A percentile compares a stretch with the other conserved stretches of the same genome.
Evolutionary conservation across 2,888 invertebrate species (phyloP).

Genomic region (Argynnis bischoffii): DNA sequence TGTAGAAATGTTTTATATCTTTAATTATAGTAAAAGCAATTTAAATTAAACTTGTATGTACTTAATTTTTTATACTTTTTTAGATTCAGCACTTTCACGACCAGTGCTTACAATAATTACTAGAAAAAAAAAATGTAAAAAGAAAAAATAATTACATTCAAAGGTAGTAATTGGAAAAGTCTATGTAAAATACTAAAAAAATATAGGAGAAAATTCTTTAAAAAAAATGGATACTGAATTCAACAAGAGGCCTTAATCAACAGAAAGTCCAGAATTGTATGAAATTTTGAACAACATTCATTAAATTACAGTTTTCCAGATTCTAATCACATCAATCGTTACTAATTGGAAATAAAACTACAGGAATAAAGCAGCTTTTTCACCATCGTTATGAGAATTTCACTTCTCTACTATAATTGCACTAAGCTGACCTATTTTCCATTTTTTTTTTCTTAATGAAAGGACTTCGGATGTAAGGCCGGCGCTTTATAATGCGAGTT

Average conservation of each 20-base stretch:
- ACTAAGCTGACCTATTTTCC: constrained; percentile 25
- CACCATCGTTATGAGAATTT: not conserved
- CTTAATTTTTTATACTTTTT: no score
- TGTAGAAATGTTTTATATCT: no score
- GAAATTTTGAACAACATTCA: not conserved
- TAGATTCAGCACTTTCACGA: no score
- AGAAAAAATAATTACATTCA: no score
- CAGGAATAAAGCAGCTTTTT: constrained; percentile 2
- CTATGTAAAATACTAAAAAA: no score
- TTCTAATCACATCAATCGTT: not conserved
- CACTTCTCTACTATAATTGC: constrained; percentile 18
- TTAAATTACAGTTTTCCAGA: not conserved
- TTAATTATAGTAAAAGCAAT: no score
- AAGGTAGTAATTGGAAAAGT: no score
- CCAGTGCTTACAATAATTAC: no score
- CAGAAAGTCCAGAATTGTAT: constrained; percentile 7
- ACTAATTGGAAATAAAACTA: constrained; percentile 11
- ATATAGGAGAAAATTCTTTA: no score
- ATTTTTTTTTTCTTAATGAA: constrained; percentile 13
- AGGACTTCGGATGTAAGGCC: constrained; percentile 11
- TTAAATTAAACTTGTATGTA: no score
- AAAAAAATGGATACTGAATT: no score
- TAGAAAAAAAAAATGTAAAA: no score
- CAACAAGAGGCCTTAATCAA: not conserved
- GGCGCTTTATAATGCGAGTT: constrained; percentile 13